These are phyloP conservation scores for Tenthredo livida DNA, from an alignment of 2,888 invertebrate genomes.

Conservation along the genomic window DNA sequence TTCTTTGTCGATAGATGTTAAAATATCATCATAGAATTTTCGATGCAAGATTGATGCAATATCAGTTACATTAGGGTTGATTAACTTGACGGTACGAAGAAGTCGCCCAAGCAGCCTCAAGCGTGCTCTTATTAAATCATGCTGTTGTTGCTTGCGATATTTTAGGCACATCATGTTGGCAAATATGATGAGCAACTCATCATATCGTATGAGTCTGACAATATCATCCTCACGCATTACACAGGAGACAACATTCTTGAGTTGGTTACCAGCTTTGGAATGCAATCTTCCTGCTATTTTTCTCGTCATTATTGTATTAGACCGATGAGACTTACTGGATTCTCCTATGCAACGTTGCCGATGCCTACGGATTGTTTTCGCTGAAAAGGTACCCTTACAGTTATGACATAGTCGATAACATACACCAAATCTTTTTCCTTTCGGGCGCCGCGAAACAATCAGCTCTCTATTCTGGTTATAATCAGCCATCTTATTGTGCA, in stretches of 20 bases:
- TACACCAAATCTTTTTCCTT: too few relatives aligned
- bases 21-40: neutral
- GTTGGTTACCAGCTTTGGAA: slow-evolving; percentile 27
- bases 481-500: slow-evolving; percentile 19
- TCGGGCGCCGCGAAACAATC: neutral
- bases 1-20: slow-evolving; percentile 33
- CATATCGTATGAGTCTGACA: slow-evolving; percentile 38
- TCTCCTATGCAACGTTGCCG: slow-evolving; percentile 40
- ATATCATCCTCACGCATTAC: slow-evolving; percentile 44
- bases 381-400: neutral
- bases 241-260: slow-evolving; percentile 37
- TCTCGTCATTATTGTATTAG: slow-evolving; percentile 41
- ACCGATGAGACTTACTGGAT: slow-evolving; percentile 25
- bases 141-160: slow-evolving; percentile 9
- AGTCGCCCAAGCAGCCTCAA: neutral
- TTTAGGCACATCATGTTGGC: slow-evolving; percentile 37
- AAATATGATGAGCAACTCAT: slow-evolving; percentile 37
- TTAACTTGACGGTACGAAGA: slow-evolving; percentile 8
- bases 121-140: slow-evolving; percentile 6
- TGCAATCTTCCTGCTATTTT: slow-evolving; percentile 42
- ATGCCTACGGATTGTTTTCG: slow-evolving; percentile 41
- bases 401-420: too few relatives aligned
- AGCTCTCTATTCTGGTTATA: neutral
- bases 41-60: neutral
- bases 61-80: neutral